Conservation (phyloP, 1,140 invertebrate species). For the Parapsyche elsis region DNA sequence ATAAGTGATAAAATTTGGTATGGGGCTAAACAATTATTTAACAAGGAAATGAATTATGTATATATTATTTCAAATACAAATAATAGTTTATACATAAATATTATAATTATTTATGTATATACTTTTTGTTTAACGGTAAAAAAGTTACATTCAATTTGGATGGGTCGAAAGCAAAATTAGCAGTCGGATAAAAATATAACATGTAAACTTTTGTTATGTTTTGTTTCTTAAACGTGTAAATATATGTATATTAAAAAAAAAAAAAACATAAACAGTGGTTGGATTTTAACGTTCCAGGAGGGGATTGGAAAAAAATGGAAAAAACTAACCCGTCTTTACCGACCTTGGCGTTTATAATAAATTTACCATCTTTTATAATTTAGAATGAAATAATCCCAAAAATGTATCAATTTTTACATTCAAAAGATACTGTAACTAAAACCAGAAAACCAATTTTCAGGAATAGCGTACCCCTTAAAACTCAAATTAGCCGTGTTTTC, state of each 20-base stretch:
- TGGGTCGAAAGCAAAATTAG: not conserved
- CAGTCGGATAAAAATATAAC: not conserved
- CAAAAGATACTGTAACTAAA: too few species aligned
- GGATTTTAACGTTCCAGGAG: slow-evolving; percentile 55
- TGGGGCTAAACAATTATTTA: not conserved
- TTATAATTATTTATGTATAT: not conserved
- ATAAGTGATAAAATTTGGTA: not conserved
- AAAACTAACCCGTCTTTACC: slow-evolving; percentile 34
- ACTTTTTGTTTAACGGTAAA: not conserved
- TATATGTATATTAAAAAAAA: slow-evolving; percentile 9
- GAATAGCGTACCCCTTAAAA: too few species aligned
- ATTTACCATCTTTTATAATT: not conserved
- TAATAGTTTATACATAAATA: not conserved
- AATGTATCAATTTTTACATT: not conserved
- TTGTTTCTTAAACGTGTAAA: not conserved
- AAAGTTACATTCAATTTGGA: not conserved
- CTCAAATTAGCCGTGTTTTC: too few species aligned
- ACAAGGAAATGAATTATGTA: not conserved
- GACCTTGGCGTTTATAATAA: slow-evolving; percentile 36
- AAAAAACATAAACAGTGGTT: slow-evolving; percentile 39
- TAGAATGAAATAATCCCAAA: not conserved
- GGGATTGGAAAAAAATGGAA: slow-evolving; percentile 46
- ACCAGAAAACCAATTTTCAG: too few species aligned
- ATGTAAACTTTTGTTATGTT: not conserved
- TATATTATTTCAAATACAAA: not conserved